Evolutionary conservation across 2,797 vertebrate genomes (phyloP), one percentile per base, ranked within the genome.

Genomic region (Eutrigla gurnardus): DNA sequence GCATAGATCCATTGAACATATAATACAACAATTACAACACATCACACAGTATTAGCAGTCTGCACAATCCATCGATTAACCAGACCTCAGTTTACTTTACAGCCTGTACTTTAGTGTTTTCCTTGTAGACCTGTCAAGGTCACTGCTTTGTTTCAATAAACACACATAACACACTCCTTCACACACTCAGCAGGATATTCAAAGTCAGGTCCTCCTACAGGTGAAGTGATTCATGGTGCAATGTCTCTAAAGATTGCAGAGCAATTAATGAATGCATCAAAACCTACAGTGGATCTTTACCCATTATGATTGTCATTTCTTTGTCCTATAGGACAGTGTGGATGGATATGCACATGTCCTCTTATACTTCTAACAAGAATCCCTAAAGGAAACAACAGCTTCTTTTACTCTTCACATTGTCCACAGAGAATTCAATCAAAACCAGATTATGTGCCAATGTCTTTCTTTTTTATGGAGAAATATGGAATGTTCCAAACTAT

Each of bases 371-470:
- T 57, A 73, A 50, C 63, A 33, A 37, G 17, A 65, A 8, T 17
- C 54, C 25, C 32, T 43, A 49, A 17, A 58, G 25, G 43, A 32
- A 57, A 6, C 1, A 4, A 14, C 0, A 1, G 3, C 45, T n/a
- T 36, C 8, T 18, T 47, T 9, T 17, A 46, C 8, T 6, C 60
- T 59, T 14, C 7, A 3, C 62, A 10, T n/a, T 52, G 14, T 65
- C 11, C 32, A 25, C 7, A 49, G 3, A 59, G 1, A 54, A 61
- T 75, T 43, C 36, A 75, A 10, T 66, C 61, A 11, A 68, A 49
- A 17, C 4, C 25, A n/a, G 25, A 58, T 42, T 59, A 12, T 37
- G 37, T 6, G 8, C 17, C 3, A 5, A 12, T 60, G 7, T 67
- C 35, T 58, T 37, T 58, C 15, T 43, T 59, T 25, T 25, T 18